These are phyloP conservation scores for Stigmatopora argus DNA, from an alignment of 2,113 vertebrate genomes.

Conservation along the genomic window DNA sequence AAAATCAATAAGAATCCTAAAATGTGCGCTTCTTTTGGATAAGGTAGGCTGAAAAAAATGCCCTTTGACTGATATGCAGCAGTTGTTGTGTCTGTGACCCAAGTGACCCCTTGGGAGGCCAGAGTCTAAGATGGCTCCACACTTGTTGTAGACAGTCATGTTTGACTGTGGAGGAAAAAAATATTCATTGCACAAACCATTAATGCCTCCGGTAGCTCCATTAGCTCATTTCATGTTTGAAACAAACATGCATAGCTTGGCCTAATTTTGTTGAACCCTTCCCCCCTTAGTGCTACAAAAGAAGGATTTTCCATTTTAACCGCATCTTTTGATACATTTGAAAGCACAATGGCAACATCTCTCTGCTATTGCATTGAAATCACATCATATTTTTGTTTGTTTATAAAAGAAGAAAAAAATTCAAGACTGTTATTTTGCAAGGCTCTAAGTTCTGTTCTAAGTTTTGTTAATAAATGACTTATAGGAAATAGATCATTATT, in stretches of 20 bases:
- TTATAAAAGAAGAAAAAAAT: too few relatives aligned
- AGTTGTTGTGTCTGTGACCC: slow-evolving; percentile 59
- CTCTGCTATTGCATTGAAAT: too few relatives aligned
- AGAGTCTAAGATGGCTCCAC: slow-evolving; percentile 34
- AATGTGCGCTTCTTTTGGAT: slow-evolving; percentile 38
- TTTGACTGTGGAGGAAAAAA: slow-evolving; percentile 3
- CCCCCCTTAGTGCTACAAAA: too few relatives aligned
- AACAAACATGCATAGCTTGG: not conserved
- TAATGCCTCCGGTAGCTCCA: not conserved
- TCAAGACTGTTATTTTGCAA: too few relatives aligned
- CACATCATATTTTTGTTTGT: too few relatives aligned
- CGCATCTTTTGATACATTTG: too few relatives aligned
- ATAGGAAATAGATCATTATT: too few relatives aligned
- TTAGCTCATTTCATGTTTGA: not conserved
- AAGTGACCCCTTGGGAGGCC: slow-evolving; percentile 23
- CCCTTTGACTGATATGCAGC: slow-evolving; percentile 58
- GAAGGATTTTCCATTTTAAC: too few relatives aligned
- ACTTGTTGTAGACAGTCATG: slow-evolving; percentile 29
- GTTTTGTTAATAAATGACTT: too few relatives aligned
- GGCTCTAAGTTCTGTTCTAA: too few relatives aligned
- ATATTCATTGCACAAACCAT: not conserved
- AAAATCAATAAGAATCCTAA: slow-evolving; percentile 9
- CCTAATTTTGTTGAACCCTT: too few relatives aligned
- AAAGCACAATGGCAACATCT: too few relatives aligned
- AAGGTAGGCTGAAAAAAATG: slow-evolving; percentile 48